Percentiles rank a stretch among this genome's conserved stretches.
These are phyloP conservation scores for Macrosteles quadrilineatus DNA, from an alignment of 1,140 invertebrate genomes.

Conservation along the genomic window DNA sequence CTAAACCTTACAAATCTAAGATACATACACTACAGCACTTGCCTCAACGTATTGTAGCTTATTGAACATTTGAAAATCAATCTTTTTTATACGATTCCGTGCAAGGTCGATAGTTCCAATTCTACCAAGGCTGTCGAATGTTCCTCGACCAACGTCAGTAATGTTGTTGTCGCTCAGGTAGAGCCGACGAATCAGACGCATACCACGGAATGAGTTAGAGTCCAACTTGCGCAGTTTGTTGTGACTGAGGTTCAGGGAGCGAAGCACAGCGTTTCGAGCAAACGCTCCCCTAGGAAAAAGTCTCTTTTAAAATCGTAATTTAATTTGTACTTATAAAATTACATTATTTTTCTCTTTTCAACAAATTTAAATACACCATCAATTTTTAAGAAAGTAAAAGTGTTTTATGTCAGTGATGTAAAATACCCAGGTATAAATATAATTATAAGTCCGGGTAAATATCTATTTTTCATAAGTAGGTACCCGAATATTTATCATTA, in stretches of 20 bases:
- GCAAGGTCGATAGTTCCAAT: constrained; percentile 87
- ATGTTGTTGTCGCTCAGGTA: constrained; percentile 83
- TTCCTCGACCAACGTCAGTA: constrained; percentile 73
- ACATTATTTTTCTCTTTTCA: too few relatives aligned
- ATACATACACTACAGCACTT: too few relatives aligned
- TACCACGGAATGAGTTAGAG: constrained; percentile 82
- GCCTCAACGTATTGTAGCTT: constrained; percentile 79
- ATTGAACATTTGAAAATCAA: constrained; percentile 89
- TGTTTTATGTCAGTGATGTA: too few relatives aligned
- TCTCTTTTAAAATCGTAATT: too few relatives aligned
- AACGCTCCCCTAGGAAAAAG: constrained; percentile 71
- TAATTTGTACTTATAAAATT: too few relatives aligned
- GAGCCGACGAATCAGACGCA: constrained; percentile 80
- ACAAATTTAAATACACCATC: too few relatives aligned
- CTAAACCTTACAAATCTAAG: too few relatives aligned
- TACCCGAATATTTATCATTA: too few relatives aligned
- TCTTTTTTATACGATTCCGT: constrained; percentile 75
- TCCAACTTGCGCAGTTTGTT: constrained; percentile 83
- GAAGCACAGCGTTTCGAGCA: constrained; percentile 80
- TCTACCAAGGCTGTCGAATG: constrained; percentile 71
- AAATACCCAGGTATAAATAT: too few relatives aligned
- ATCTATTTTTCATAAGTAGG: too few relatives aligned
- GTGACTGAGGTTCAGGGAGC: constrained; percentile 75
- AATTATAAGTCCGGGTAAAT: too few relatives aligned
- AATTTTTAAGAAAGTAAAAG: too few relatives aligned